Conservation (phyloP, 2,113 vertebrate species). For the Neotragus pygmaeus region DNA sequence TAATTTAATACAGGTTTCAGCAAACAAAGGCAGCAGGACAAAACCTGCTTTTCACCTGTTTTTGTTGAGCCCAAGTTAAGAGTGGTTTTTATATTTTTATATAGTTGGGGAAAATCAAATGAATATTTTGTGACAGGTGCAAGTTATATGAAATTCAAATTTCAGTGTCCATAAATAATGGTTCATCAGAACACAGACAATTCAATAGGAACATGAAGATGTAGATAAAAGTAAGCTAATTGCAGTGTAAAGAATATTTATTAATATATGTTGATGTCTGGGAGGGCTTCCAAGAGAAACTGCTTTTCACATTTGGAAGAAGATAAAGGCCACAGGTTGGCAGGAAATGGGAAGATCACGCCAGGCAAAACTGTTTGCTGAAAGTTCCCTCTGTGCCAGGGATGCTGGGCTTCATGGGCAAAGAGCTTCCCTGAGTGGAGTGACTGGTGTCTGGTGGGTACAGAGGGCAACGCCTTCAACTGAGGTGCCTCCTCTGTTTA, state of each 20-base stretch:
- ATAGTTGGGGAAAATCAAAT: neutral
- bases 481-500: neutral
- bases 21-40: neutral
- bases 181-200: neutral
- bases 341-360: neutral
- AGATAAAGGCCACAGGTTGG: neutral
- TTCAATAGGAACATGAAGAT: neutral
- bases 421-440: fast-evolving
- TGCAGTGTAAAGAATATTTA: neutral
- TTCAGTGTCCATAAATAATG: neutral
- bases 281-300: neutral
- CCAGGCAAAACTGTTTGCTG: neutral
- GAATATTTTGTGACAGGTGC: neutral
- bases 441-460: fast-evolving
- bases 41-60: neutral
- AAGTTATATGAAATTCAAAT: neutral
- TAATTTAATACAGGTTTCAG: neutral
- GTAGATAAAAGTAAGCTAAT: neutral
- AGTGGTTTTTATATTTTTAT: neutral
- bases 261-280: neutral
- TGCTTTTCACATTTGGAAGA: neutral
- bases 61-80: neutral
- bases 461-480: too few species aligned
- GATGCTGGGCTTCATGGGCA: neutral
- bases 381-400: fast-evolving